phyloP scores from a whole-genome alignment of 2,113 vertebrate species.

The Pogona vitticeps region DNA sequence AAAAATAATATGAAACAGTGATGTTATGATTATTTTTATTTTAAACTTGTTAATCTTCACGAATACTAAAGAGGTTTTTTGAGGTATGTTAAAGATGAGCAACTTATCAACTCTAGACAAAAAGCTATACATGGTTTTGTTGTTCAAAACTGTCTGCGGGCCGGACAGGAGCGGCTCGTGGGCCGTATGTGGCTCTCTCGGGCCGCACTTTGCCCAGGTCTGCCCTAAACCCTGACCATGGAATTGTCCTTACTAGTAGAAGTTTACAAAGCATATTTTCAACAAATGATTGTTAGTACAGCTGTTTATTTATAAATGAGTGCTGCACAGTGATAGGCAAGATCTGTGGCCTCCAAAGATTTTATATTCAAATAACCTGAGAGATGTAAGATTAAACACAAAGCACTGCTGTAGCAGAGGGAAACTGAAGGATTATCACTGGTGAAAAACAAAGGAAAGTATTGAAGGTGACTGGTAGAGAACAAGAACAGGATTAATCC shows the following conservation, averaged over 20 bases:
- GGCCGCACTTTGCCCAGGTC: too few relatives aligned
- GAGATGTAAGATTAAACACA: slow-evolving; percentile 61
- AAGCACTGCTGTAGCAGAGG: slow-evolving; percentile 55
- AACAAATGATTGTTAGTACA: slow-evolving; percentile 66
- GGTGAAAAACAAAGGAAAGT: slow-evolving; percentile 41
- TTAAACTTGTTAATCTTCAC: too few relatives aligned
- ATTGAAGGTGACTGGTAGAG: neutral
- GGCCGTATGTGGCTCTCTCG: too few relatives aligned
- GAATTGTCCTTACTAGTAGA: slow-evolving; percentile 49
- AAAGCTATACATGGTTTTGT: neutral
- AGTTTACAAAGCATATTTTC: slow-evolving; percentile 47
- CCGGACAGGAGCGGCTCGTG: too few relatives aligned
- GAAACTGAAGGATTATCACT: slow-evolving; percentile 56
- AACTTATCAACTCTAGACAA: too few relatives aligned
- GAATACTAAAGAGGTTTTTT: too few relatives aligned
- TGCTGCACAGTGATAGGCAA: slow-evolving; percentile 62
- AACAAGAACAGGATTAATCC: neutral
- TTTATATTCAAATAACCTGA: slow-evolving; percentile 71
- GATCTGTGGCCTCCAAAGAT: slow-evolving; percentile 64
- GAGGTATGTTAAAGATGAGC: too few relatives aligned
- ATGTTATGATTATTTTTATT: too few relatives aligned
- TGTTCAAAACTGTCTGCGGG: too few relatives aligned
- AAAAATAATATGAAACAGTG: too few relatives aligned
- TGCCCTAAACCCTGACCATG: neutral
- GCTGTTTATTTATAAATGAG: slow-evolving; percentile 59